Evolutionary conservation across 1,140 invertebrate species (phyloP), one percentile per base, ranked within the genome.

Genomic region (Aphidius gifuensis): DNA sequence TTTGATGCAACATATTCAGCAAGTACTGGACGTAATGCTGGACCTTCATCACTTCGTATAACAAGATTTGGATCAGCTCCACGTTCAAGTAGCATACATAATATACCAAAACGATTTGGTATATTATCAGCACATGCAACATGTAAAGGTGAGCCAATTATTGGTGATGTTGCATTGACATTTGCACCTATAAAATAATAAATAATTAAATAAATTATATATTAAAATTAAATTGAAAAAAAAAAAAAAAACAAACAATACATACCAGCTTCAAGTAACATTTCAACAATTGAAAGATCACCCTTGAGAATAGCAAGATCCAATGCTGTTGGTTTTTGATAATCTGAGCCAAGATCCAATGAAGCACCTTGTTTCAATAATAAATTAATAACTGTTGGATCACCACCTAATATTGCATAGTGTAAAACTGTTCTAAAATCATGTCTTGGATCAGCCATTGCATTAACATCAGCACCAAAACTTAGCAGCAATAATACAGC

Each of bases 51-150:
- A 65, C 86, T 90, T 63, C 87, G 87, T 11, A 92, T 88, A 61
- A 90, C 86, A 40, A 89, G 76, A 72, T 93, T 94, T 0, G 91
- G 91, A 74, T 93, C 88, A 1, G 90, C 91, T 32, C 90, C 89
- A 43, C 85, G 83, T 64, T 87, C 86, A 60, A 94, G 76, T 45
- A 94, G 79, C 80, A 92, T 85, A 63, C 45, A 87, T 55, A 88
- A 74, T 32, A 89, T 88, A 75, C 88, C 84, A 66, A 86, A 79
- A 64, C 88, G 84, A 67, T 92, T 90, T 2, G 85, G 83, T 55
- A 94, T 89, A 62, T 88, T 90, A 70, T 94, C 92, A 1, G 91
- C 90, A 73, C 91, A 92, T 0, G 91, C 92, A 6, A 95, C 90
- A 77, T 95, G 92, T 6, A 96, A 82, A 0, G 93, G 88, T 0